These are phyloP conservation scores for Liparis tanakae DNA, from an alignment of 2,797 vertebrate genomes.

Conservation along the genomic window DNA sequence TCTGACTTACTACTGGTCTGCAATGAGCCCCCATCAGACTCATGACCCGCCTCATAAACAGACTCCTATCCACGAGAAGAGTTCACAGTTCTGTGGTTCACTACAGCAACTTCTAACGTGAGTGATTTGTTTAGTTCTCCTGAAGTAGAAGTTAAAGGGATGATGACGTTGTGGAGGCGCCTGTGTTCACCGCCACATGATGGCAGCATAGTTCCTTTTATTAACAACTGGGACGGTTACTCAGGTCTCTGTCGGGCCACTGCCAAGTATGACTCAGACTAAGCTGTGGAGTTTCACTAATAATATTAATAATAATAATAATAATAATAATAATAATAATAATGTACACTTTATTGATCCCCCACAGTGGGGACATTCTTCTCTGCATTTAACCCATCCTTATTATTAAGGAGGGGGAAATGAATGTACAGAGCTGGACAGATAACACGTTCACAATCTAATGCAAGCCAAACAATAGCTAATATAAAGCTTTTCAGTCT, in stretches of 20 bases:
- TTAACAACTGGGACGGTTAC: not conserved
- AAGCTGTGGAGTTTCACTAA: not conserved
- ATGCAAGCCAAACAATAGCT: not conserved
- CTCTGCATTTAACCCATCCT: too few relatives aligned
- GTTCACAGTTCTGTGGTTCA: not conserved
- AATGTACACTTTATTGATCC: too few relatives aligned
- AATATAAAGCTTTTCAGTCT: not conserved
- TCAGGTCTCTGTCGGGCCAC: not conserved
- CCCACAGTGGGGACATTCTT: too few relatives aligned
- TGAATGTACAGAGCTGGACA: not conserved
- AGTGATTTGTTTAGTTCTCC: not conserved
- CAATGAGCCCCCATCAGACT: not conserved
- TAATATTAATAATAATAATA: not conserved
- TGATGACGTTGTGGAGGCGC: not conserved
- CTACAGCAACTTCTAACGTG: not conserved
- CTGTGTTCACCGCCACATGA: conserved; percentile 46
- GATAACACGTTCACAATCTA: not conserved
- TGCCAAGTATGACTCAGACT: not conserved
- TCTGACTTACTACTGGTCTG: not conserved
- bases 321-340: too few relatives aligned
- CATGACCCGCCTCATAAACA: too few relatives aligned
- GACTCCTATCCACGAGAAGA: not conserved
- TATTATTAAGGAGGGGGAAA: too few relatives aligned
- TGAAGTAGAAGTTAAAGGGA: not conserved
- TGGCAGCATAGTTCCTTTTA: conserved; percentile 61